These are phyloP conservation scores for Drosophila differens DNA, from an alignment of 2,888 invertebrate genomes.

Conservation along the genomic window DNA sequence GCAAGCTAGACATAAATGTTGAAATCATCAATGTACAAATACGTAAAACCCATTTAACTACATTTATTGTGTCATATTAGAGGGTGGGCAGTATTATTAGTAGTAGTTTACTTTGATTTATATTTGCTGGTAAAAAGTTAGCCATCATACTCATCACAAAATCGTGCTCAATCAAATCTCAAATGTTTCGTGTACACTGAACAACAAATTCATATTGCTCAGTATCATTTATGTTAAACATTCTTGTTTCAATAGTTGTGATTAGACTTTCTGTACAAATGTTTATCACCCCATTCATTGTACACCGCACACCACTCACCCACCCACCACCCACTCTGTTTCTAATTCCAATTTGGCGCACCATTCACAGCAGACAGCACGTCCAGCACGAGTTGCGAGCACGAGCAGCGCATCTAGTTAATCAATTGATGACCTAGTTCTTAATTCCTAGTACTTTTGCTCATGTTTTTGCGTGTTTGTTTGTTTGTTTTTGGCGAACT, in stretches of 20 bases:
- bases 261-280: slow-evolving; percentile 28
- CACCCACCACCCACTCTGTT: slow-evolving; percentile 7
- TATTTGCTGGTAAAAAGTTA: slow-evolving; percentile 50
- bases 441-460: slow-evolving; percentile 31
- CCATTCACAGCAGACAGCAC: slow-evolving; percentile 66
- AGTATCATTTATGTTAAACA: slow-evolving; percentile 1
- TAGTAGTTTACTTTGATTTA: slow-evolving; percentile 64
- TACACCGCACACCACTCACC: neutral
- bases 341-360: slow-evolving; percentile 64
- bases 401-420: slow-evolving; percentile 56
- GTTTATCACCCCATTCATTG: slow-evolving; percentile 25
- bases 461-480: slow-evolving; percentile 26
- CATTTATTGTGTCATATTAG: slow-evolving; percentile 17
- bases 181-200: slow-evolving; percentile 13
- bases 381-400: slow-evolving; percentile 64
- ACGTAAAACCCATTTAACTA: slow-evolving; percentile 8
- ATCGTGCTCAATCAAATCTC: slow-evolving; percentile 12
- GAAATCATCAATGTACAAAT: slow-evolving; percentile 30
- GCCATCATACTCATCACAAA: slow-evolving; percentile 39
- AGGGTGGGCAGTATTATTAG: slow-evolving; percentile 20
- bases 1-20: slow-evolving; percentile 28
- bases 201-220: neutral
- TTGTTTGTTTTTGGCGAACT: slow-evolving; percentile 31
- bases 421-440: slow-evolving; percentile 43
- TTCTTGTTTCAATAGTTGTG: slow-evolving; percentile 8